These are phyloP conservation scores for Strix uralensis DNA, from an alignment of 2,113 vertebrate species.

Conservation along the genomic window DNA sequence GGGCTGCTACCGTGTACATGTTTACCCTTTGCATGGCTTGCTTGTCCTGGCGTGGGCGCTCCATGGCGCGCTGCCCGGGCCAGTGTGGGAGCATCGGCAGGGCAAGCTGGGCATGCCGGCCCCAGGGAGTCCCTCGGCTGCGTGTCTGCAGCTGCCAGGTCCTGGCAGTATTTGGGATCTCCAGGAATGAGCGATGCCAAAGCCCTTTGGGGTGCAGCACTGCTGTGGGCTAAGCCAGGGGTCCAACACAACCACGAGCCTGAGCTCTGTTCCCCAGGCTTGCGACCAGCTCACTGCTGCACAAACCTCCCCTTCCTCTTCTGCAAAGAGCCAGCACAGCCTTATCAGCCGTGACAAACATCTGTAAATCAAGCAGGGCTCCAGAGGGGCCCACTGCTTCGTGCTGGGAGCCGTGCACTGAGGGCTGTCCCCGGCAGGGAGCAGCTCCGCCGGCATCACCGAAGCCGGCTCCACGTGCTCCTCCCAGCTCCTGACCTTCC, in stretches of 20 bases:
- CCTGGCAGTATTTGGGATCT: neutral
- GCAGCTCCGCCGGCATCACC: accelerated
- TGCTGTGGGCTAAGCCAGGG: neutral
- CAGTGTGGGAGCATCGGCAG: accelerated
- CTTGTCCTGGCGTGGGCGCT: neutral
- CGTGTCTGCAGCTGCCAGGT: neutral
- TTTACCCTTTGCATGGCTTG: neutral
- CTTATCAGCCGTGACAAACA: neutral
- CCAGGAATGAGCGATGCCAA: accelerated
- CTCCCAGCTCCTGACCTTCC: neutral
- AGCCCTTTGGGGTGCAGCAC: neutral
- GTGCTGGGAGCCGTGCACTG: accelerated
- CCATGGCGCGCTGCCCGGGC: neutral
- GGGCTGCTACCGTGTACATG: neutral
- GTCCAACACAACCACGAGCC: accelerated
- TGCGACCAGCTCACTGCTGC: neutral
- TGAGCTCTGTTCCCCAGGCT: accelerated
- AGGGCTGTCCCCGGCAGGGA: neutral
- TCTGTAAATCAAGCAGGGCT: neutral
- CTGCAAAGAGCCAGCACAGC: neutral
- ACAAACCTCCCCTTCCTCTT: neutral
- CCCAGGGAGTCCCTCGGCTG: neutral
- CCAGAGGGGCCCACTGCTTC: neutral
- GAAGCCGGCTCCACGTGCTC: accelerated
- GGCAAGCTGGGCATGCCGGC: accelerated